Conservation (phyloP, 2,113 vertebrate species). For the Podarcis cretensis region DNA sequence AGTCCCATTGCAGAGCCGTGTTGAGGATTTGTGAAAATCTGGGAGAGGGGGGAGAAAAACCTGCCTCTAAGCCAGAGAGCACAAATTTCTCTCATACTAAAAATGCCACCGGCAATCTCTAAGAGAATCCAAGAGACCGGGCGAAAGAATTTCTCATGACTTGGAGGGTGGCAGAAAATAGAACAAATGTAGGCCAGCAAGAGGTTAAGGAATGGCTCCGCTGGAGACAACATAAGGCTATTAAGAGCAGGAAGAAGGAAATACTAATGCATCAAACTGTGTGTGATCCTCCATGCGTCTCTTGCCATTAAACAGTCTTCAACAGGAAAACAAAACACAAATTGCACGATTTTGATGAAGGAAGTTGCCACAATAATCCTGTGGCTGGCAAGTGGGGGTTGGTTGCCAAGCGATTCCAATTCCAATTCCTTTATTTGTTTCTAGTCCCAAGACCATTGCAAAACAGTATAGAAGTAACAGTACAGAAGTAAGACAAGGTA, state of each 20-base stretch:
- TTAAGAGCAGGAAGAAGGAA: slow-evolving; percentile 6
- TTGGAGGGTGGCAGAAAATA: not conserved
- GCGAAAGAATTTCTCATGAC: not conserved
- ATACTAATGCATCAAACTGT: not conserved
- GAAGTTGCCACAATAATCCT: not conserved
- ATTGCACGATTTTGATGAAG: not conserved
- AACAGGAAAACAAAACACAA: slow-evolving; percentile 2
- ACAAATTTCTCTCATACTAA: not conserved
- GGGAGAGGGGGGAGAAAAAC: not conserved
- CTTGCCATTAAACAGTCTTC: not conserved
- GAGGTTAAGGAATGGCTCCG: not conserved
- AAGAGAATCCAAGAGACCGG: not conserved
- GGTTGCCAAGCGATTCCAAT: not conserved
- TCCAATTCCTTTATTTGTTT: too few species aligned
- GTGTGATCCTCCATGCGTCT: not conserved
- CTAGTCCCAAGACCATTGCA: too few species aligned
- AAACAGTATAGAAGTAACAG: too few species aligned
- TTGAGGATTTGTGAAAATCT: not conserved
- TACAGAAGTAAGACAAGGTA: too few species aligned
- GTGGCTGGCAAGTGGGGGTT: not conserved
- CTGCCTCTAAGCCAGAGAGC: not conserved
- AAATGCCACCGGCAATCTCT: not conserved
- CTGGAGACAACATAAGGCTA: not conserved
- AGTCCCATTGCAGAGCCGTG: too few species aligned
- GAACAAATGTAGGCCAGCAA: not conserved